Conservation (phyloP, 64 coral and sea anemone genomes). For the Anthopleura sola region DNA sequence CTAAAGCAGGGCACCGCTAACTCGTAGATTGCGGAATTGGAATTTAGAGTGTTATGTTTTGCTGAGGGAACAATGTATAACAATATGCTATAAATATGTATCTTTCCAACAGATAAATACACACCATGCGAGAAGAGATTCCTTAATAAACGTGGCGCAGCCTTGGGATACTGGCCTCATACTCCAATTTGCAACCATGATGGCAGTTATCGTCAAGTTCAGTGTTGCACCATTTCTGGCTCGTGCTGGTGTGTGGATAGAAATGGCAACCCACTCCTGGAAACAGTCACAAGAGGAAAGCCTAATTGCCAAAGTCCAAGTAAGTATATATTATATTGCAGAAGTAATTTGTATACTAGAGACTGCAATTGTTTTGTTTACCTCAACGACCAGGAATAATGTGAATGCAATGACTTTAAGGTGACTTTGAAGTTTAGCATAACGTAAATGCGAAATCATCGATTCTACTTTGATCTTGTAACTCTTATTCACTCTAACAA, state of each 20-base stretch:
- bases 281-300: conserved; percentile 38
- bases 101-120: neutral
- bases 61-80: too few species aligned
- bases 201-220: conserved; percentile 44
- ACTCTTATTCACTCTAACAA: too few species aligned
- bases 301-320: conserved; percentile 43
- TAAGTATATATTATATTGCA: neutral
- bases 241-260: conserved; percentile 73
- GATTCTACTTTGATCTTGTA: too few species aligned
- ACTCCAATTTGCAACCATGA: conserved; percentile 29
- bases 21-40: too few species aligned
- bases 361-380: too few species aligned
- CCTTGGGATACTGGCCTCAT: conserved; percentile 32
- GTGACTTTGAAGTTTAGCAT: too few species aligned
- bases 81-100: neutral
- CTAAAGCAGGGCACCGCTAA: too few species aligned
- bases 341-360: too few species aligned
- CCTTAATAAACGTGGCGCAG: neutral
- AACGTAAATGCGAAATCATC: too few species aligned
- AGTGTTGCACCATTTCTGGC: conserved; percentile 24
- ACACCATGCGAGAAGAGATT: conserved; percentile 12
- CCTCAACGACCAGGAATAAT: too few species aligned
- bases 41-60: too few species aligned
- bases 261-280: conserved; percentile 29
- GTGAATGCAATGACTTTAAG: too few species aligned